Evolutionary conservation across 2,113 vertebrate genomes (phyloP), one percentile per base, ranked within the genome.

Genomic region (Sylvia atricapilla): DNA sequence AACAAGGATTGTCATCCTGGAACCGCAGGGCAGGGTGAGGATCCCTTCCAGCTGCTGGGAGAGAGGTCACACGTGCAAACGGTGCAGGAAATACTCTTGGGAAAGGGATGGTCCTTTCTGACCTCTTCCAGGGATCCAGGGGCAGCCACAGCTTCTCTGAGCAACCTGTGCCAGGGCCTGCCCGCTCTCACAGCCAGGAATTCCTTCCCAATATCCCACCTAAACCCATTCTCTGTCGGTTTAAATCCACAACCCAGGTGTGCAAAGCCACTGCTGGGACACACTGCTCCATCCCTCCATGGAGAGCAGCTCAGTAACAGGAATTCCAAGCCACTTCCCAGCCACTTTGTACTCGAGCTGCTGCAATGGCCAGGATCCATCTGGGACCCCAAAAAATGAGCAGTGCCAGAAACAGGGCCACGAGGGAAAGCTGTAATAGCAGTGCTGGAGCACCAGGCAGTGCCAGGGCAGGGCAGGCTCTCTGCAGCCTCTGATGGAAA

Each of bases 231-330:
- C 17, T 43, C 30, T 37, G 47, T 2, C 49, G 43, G 41, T 7
- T 63, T 5, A 43, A 56, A 43, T 7, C 22, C 56, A 56, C 10
- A 27, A 16, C 5, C 64, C 23, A 31, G 31, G 25, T 3, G 62
- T 22, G 87, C 70, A 81, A 70, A 87, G 70, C 14, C 74, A 24
- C 28, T 11, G 31, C 33, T 6, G 58, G 18, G 62, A 53, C 41
- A 12, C 12, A 0, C 0, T 11, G 39, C 55, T 62, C 35, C 52
- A 20, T 43, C 27, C 55, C 60, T 56, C 46, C 0, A 0, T 27
- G 24, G 44, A 23, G 79, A 90, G 18, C 63, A 75, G 27, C 43
- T 56, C 13, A 2, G 18, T n/a, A 55, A 74, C 0, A 2, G 70
- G 33, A 90, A 68, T 72, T 60, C 86, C 6, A 3, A 37, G 49